These are phyloP conservation scores for Lanistes nyassanus DNA, from an alignment of 1,140 invertebrate species.

Conservation along the genomic window DNA sequence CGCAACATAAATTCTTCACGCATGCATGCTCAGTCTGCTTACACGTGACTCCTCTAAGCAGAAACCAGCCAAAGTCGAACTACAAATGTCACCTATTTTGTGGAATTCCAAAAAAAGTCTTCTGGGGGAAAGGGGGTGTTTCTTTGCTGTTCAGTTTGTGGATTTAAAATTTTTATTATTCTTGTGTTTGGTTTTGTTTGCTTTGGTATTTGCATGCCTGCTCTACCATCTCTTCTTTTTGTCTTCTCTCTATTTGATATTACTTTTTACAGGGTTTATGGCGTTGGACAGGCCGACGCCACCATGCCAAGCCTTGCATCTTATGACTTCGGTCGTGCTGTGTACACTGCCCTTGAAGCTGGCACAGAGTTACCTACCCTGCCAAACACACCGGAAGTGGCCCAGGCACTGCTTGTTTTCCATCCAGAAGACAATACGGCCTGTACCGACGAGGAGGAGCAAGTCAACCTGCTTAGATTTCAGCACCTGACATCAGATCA, in stretches of 20 bases:
- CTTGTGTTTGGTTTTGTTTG: background rate
- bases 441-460: background rate
- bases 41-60: too few relatives aligned
- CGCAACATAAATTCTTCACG: too few relatives aligned
- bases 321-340: background rate
- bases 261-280: slow-evolving; percentile 12
- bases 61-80: too few relatives aligned
- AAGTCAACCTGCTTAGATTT: background rate
- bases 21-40: too few relatives aligned
- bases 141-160: too few relatives aligned
- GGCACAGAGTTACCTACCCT: slow-evolving; percentile 6
- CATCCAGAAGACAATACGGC: background rate
- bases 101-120: too few relatives aligned
- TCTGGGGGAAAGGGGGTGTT: too few relatives aligned
- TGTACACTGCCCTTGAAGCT: background rate
- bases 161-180: too few relatives aligned
- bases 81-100: too few relatives aligned
- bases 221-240: background rate
- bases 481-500: background rate
- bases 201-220: background rate
- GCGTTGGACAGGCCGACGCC: background rate
- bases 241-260: background rate
- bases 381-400: background rate
- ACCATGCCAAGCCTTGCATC: background rate
- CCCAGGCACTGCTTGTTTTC: background rate